phyloP scores from a whole-genome alignment of 2,888 invertebrate genomes.

The Dryobotodes eremita region DNA sequence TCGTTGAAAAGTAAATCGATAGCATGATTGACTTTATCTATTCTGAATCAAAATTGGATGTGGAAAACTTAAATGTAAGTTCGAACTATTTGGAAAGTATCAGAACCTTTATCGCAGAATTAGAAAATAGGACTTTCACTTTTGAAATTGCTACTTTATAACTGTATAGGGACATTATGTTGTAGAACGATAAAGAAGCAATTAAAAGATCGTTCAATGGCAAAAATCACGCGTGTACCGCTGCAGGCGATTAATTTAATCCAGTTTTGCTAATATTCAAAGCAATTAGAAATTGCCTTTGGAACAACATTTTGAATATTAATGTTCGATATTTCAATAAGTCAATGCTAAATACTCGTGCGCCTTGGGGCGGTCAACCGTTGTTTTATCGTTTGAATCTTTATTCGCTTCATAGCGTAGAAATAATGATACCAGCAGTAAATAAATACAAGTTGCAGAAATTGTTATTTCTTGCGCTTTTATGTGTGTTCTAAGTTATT shows the following conservation, averaged over 20 bases:
- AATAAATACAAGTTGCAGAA: slow-evolving; percentile 44
- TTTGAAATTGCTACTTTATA: slow-evolving; percentile 60
- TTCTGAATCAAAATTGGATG: slow-evolving; percentile 19
- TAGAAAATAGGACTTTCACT: slow-evolving; percentile 53
- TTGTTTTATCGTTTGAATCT: slow-evolving; percentile 59
- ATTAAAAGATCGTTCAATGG: slow-evolving; percentile 46
- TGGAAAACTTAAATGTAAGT: slow-evolving; percentile 11
- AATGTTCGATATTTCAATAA: slow-evolving; percentile 66
- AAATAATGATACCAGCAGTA: slow-evolving; percentile 32
- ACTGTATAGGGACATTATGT: slow-evolving; percentile 41
- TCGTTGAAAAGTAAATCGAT: slow-evolving; percentile 31
- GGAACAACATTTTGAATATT: slow-evolving; percentile 59
- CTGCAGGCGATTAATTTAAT: slow-evolving; percentile 58
- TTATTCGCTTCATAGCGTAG: slow-evolving; percentile 45
- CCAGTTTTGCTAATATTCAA: slow-evolving; percentile 59
- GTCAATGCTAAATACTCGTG: slow-evolving; percentile 57
- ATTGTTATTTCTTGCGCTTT: slow-evolving; percentile 1
- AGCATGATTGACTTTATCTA: slow-evolving; percentile 29
- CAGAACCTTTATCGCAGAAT: slow-evolving; percentile 19
- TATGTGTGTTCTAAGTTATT: slow-evolving; percentile 21
- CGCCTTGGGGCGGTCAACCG: slow-evolving; percentile 54
- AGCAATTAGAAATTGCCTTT: slow-evolving; percentile 65
- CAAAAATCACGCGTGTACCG: slow-evolving; percentile 48
- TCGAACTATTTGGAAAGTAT: slow-evolving; percentile 30
- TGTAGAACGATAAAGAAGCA: slow-evolving; percentile 45